Evolutionary conservation across 2,113 vertebrate genomes (phyloP), one percentile per base, ranked within the genome.

Genomic region (Rhinogobius similis): DNA sequence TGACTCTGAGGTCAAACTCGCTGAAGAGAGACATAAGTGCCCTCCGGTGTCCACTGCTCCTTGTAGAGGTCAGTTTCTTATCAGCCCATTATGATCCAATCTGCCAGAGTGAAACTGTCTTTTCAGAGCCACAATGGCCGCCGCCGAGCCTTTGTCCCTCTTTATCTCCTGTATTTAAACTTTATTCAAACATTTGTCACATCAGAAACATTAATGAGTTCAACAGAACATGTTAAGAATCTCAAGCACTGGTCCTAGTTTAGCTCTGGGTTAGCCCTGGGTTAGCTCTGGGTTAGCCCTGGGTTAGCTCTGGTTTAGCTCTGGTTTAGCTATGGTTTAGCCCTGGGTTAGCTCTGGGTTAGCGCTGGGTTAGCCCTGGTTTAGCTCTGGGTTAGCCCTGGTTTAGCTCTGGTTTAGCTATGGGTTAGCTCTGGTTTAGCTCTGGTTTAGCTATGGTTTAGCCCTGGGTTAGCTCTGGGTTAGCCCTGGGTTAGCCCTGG

Each of bases 221-320:
- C 53, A 23, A 56, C 53, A 23, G 46, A n/a, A 53, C 52, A 24
- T 10, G 9, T 1, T 23, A 6, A 23, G 24, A 27, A 10, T 52
- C n/a, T n/a, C 50, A 52, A 10, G 39, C 11, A 1, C 39, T 41
- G 39, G 39, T 41, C 10, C 39, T 41, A 10, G 39, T 41, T 10
- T 11, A 10, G 8, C 21, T 5, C 58, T 36, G 27, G 32, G 56
- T 95, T 41, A 41, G 11, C 39, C 39, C 11, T 10, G 39, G 39
- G 10, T 10, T 41, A 9, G 1, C 4, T 39, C 23, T 13, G 52
- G 20, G 23, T 53, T 53, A 1, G n/a, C 10, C 20, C 50, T 23
- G 50, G 50, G 23, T 10, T 53, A 10, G 23, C 20, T 6, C 16
- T 0, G 50, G 2, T 53, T 4, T 53, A 2, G 29, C 29, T 29